Percentiles rank a stretch among this genome's conserved stretches.
Conservation (phyloP, 2,113 vertebrate genomes). For the Erythrocercus mccallii region DNA sequence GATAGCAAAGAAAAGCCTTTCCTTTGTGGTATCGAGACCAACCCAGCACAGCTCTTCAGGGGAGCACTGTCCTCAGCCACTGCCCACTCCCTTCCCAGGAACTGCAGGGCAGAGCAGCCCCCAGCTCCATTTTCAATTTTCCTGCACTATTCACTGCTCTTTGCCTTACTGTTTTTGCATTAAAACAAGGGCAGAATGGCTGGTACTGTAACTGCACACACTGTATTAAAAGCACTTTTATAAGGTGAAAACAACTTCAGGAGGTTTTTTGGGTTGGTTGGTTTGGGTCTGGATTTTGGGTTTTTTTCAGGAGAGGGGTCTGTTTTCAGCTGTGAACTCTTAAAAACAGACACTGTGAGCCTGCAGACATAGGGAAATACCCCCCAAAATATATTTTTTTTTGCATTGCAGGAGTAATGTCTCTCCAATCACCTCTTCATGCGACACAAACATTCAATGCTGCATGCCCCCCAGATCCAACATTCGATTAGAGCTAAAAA, state of each 20-base stretch:
- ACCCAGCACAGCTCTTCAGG: background rate
- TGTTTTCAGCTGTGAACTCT: background rate
- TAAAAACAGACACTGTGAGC: background rate
- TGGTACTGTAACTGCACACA: background rate
- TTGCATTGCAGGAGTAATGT: background rate
- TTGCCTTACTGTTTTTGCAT: background rate
- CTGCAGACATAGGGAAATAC: background rate
- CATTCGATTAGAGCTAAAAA: fast-evolving
- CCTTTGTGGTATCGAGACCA: background rate
- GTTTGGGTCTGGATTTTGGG: background rate
- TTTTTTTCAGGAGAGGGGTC: too few relatives aligned
- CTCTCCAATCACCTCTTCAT: background rate
- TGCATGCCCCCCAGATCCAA: background rate
- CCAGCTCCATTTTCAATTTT: background rate
- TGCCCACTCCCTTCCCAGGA: background rate
- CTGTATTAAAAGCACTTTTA: background rate
- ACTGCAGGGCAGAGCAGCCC: background rate
- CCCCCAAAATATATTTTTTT: background rate
- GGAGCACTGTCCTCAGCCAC: fast-evolving
- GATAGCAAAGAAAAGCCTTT: background rate
- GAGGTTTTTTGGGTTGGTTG: background rate
- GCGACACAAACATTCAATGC: fast-evolving
- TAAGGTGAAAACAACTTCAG: background rate
- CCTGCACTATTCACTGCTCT: background rate
- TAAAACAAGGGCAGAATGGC: background rate